A percentile compares a stretch with the other conserved stretches of the same genome.
Conservation (phyloP, 2,113 vertebrate genomes). For the Esox niger region DNA sequence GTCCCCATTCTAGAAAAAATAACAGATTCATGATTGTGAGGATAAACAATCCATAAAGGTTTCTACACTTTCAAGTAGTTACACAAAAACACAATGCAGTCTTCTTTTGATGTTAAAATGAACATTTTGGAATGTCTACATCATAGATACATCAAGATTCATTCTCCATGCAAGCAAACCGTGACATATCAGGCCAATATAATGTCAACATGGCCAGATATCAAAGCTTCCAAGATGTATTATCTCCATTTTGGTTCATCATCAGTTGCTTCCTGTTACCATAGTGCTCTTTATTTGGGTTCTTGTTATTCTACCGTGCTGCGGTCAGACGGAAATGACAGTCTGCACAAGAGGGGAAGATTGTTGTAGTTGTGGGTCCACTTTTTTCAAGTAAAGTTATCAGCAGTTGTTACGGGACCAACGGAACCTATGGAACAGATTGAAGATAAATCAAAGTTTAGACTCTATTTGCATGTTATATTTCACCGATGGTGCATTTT, state of each 20-base stretch:
- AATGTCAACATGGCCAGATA: not conserved
- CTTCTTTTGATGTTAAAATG: not conserved
- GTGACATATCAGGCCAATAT: not conserved
- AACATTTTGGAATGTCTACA: not conserved
- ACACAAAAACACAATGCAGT: not conserved
- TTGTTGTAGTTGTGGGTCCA: not conserved
- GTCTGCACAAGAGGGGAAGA: slow-evolving; percentile 30
- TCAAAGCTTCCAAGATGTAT: slow-evolving; percentile 26
- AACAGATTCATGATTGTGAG: not conserved
- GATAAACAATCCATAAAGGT: not conserved
- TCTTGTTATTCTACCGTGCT: slow-evolving; percentile 38
- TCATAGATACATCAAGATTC: not conserved
- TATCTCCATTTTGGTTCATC: slow-evolving; percentile 19
- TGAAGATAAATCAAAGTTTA: not conserved
- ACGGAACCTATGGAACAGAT: not conserved
- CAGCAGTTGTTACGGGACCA: not conserved
- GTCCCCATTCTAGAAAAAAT: not conserved
- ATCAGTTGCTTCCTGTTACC: slow-evolving; percentile 40
- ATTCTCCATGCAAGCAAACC: not conserved
- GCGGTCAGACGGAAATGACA: slow-evolving; percentile 57
- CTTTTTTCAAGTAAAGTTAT: not conserved
- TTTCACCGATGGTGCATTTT: not conserved
- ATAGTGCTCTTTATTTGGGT: slow-evolving; percentile 57
- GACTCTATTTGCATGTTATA: not conserved
- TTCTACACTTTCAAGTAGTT: not conserved